Conservation (phyloP, 2,113 vertebrate genomes). For the Salvator merianae region DNA sequence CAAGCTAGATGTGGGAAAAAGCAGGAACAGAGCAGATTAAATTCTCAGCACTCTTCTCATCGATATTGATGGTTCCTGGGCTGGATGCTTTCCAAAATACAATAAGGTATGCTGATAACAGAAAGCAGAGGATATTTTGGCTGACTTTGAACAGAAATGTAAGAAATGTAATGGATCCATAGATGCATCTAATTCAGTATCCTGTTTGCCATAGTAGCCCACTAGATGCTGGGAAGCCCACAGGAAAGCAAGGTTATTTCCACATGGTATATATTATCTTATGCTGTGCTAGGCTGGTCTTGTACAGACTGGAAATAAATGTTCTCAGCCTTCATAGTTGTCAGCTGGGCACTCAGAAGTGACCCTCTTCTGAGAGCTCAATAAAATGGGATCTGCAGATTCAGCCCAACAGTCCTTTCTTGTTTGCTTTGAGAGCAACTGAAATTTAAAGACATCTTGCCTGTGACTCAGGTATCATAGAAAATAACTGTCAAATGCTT, state of each 20-base stretch:
- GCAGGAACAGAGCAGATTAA: slow-evolving; percentile 72
- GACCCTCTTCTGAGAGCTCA: no score
- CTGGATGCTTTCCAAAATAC: slow-evolving; percentile 78
- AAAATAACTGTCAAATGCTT: neutral
- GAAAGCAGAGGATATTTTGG: slow-evolving; percentile 60
- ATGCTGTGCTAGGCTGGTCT: no score
- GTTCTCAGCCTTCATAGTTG: no score
- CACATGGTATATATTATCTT: no score
- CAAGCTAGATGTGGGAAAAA: slow-evolving; percentile 72
- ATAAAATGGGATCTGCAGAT: no score
- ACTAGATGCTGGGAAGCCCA: neutral
- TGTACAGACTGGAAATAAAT: no score
- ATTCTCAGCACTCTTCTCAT: slow-evolving; percentile 59
- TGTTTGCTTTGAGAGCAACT: no score
- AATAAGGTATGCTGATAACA: slow-evolving; percentile 68
- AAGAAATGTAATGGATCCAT: neutral
- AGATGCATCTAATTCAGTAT: neutral
- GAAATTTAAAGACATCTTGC: neutral
- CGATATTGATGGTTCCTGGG: slow-evolving; percentile 64
- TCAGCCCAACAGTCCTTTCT: no score
- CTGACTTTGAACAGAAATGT: slow-evolving; percentile 28
- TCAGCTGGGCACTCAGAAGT: no score
- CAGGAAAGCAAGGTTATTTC: neutral
- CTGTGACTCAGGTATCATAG: neutral
- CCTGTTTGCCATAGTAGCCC: neutral